Conservation (phyloP, 2,113 vertebrate genomes). For the Leptobrachium leishanense region DNA sequence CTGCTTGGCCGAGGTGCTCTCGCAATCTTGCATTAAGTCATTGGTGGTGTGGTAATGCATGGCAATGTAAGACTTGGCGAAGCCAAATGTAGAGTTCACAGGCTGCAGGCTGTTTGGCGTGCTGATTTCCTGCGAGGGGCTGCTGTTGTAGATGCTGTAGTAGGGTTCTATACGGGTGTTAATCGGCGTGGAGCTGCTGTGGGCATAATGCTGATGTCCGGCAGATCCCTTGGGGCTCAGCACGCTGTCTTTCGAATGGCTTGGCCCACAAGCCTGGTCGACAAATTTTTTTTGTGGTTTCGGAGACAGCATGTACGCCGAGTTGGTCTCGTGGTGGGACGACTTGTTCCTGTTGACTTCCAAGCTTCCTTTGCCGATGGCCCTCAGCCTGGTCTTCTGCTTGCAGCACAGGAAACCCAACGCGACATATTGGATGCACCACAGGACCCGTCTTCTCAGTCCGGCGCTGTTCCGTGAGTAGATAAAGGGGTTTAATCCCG, state of each 20-base stretch:
- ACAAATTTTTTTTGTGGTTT: conserved; percentile 85
- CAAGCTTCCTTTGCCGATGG: conserved; percentile 88
- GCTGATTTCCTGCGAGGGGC: conserved; percentile 75
- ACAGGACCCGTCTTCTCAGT: conserved; percentile 82
- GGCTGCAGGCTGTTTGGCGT: conserved; percentile 80
- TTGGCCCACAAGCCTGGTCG: conserved; percentile 90
- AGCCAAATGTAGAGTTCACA: conserved; percentile 71
- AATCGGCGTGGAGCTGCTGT: conserved; percentile 89
- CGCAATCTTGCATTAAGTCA: conserved; percentile 75
- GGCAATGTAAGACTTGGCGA: conserved; percentile 81
- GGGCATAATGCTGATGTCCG: conserved; percentile 74
- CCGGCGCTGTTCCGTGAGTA: conserved; percentile 93
- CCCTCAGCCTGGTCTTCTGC: conserved; percentile 88
- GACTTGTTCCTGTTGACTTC: conserved; percentile 95
- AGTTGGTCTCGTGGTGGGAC: conserved; percentile 95
- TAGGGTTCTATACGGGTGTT: conserved; percentile 94
- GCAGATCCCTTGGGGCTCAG: conserved; percentile 75
- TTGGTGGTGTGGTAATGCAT: conserved; percentile 84
- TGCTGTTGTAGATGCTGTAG: conserved; percentile 95
- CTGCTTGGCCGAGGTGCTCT: conserved; percentile 75
- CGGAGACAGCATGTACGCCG: conserved; percentile 88
- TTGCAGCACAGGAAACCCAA: conserved; percentile 85
- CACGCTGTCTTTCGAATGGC: conserved; percentile 81
- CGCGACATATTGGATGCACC: conserved; percentile 78
- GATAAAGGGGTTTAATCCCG: conserved; percentile 93